These are phyloP conservation scores for Sminthurinus signatus DNA, from an alignment of 1,140 invertebrate species.

Conservation along the genomic window DNA sequence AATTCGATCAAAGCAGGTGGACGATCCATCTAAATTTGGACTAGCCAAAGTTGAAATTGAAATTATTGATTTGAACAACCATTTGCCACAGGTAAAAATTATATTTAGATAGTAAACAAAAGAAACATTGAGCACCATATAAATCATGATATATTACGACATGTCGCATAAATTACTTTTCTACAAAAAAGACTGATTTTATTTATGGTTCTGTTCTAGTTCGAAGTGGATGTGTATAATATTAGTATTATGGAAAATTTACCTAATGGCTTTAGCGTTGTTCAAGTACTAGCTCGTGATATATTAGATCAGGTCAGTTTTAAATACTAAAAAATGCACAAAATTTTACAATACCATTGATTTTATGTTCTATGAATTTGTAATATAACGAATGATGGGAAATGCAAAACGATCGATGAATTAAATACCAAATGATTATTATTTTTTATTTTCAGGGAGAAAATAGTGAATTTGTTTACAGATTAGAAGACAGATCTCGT, in stretches of 20 bases:
- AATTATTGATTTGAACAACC: slow-evolving; percentile 74
- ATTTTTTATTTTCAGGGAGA: slow-evolving; percentile 52
- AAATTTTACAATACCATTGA: no score
- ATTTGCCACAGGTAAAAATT: slow-evolving; percentile 47
- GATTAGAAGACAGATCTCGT: slow-evolving; percentile 62
- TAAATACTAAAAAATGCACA: no score
- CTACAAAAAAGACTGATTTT: slow-evolving; percentile 48
- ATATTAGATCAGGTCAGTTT: slow-evolving; percentile 41
- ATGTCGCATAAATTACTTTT: no score
- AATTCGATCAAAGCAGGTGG: slow-evolving; percentile 66
- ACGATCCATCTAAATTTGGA: slow-evolving; percentile 67
- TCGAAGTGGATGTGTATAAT: slow-evolving; percentile 80
- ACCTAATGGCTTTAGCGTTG: slow-evolving; percentile 73
- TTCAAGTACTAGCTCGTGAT: slow-evolving; percentile 71
- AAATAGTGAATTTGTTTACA: slow-evolving; percentile 74
- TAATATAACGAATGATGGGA: no score
- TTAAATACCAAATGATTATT: neutral
- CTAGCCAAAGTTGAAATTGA: slow-evolving; percentile 67
- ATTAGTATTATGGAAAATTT: slow-evolving; percentile 86
- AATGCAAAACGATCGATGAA: no score
- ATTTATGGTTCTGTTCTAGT: no score
- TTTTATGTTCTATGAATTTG: neutral
- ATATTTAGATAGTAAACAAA: no score
- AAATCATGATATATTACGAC: no score
- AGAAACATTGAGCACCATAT: no score